Conservation (phyloP, 2,113 vertebrate species). For the Dolichallabes microphthalmus region DNA sequence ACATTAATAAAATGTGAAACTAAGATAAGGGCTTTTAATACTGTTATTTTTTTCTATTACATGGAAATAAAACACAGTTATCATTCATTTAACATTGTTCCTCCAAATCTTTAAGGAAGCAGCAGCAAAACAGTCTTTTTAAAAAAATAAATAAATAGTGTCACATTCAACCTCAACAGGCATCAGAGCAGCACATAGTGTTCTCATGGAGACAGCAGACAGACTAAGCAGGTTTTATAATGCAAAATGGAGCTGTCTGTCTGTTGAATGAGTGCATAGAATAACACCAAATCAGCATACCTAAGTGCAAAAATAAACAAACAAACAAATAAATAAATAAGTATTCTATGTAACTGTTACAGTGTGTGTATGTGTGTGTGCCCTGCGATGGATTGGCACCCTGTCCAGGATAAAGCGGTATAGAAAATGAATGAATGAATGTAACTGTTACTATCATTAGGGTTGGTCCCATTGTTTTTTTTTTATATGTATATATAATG, state of each 20-base stretch:
- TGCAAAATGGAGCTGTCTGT: constrained; percentile 25
- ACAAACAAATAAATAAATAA: neutral
- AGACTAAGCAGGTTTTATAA: constrained; percentile 31
- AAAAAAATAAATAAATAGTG: constrained; percentile 13
- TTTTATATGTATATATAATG: neutral
- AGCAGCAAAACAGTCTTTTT: neutral
- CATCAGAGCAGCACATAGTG: constrained; percentile 17
- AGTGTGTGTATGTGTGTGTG: too few species aligned
- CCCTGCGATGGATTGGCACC: too few species aligned
- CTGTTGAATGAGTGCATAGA: neutral
- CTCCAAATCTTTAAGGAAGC: neutral
- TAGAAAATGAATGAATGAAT: too few species aligned
- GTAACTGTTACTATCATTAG: neutral
- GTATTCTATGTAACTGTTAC: neutral
- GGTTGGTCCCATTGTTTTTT: neutral
- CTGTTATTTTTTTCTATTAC: neutral
- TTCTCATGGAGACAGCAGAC: constrained; percentile 41
- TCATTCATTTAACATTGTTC: neutral
- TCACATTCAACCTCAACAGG: neutral
- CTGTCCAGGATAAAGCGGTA: too few species aligned
- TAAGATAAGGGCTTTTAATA: neutral
- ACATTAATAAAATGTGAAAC: neutral
- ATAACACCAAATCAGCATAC: neutral
- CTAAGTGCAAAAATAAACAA: neutral
- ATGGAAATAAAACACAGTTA: neutral